Percentiles rank a stretch among this genome's conserved stretches.
Evolutionary conservation across 2,113 vertebrate species (phyloP).

Genomic region (Empidonax alnorum): DNA sequence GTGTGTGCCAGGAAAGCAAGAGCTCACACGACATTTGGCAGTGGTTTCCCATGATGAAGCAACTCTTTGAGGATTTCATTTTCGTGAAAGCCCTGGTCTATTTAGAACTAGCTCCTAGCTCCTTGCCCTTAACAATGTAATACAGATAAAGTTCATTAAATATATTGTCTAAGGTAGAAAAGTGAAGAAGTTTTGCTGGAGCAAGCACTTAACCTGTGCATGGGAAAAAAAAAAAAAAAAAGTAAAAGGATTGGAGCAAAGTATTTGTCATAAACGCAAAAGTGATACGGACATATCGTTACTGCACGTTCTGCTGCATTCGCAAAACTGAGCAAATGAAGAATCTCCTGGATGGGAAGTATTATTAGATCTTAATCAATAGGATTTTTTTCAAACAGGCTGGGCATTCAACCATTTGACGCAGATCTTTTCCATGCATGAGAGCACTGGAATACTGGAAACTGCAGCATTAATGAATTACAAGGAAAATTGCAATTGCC

Average conservation of each 20-base stretch:
- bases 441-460: constrained; percentile 20
- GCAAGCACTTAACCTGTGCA: constrained; percentile 20
- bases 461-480: background rate
- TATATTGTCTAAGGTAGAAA: constrained; percentile 8
- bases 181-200: constrained; percentile 12
- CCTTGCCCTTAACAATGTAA: background rate
- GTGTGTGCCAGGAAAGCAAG: constrained; percentile 15
- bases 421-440: background rate
- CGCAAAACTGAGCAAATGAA: background rate
- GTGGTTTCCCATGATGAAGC: constrained; percentile 54
- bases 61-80: constrained; percentile 39
- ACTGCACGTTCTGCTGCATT: background rate
- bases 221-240: background rate
- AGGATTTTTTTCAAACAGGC: constrained; percentile 50
- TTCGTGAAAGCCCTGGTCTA: constrained; percentile 51
- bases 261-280: constrained; percentile 32
- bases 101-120: constrained; percentile 31
- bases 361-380: background rate
- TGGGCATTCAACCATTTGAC: constrained; percentile 13
- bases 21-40: constrained; percentile 38
- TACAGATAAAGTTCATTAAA: constrained; percentile 53
- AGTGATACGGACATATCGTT: background rate
- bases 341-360: background rate
- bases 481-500: background rate
- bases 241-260: constrained; percentile 5